Evolutionary conservation across 2,888 invertebrate genomes (phyloP), one percentile per base, ranked within the genome.

Genomic region (Vanessa cardui): DNA sequence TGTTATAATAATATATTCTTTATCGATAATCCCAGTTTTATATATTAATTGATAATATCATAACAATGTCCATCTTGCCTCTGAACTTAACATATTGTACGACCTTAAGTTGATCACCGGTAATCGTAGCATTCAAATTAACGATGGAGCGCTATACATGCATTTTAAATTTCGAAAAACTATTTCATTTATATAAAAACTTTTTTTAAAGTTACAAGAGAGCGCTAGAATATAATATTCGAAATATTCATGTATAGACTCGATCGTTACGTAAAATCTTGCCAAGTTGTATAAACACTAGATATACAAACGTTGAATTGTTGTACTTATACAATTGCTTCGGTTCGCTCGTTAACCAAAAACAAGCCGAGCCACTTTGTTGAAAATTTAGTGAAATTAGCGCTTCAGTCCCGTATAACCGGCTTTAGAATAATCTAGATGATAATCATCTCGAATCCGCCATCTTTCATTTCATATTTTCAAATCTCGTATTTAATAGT

Each of bases 241-340:
- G 26, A 26, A 39, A 39, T 39, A 4, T 39, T 39, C 12, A 12
- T 26, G 52, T 60, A 59, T 58, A 31, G 58, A 45, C 31, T 62
- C 62, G 33, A 62, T 68, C 31, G 56, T 46, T 44, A 45, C 52
- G 44, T 33, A 44, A 56, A 80, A 66, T 88, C 86, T 87, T 88
- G 88, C 88, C 86, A 85, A 75, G 78, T 84, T 81, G 74, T 74
- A 72, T 71, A 77, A 78, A 21, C 15, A 50, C 31, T 46, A 62
- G 33, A 64, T 85, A 82, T 86, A 87, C 83, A 83, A 78, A 80
- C 84, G 86, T 88, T 87, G 79, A 81, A 73, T 66, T 66, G 58
- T 65, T 71, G 60, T 68, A 63, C 54, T 63, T 65, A 62, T 31
- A 18, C 47, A 54, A 12, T 21, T 49, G 33, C 59, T 56, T 16